Evolutionary conservation across 1,140 invertebrate genomes (phyloP).

Genomic region (Zeugodacus cucurbitae): DNA sequence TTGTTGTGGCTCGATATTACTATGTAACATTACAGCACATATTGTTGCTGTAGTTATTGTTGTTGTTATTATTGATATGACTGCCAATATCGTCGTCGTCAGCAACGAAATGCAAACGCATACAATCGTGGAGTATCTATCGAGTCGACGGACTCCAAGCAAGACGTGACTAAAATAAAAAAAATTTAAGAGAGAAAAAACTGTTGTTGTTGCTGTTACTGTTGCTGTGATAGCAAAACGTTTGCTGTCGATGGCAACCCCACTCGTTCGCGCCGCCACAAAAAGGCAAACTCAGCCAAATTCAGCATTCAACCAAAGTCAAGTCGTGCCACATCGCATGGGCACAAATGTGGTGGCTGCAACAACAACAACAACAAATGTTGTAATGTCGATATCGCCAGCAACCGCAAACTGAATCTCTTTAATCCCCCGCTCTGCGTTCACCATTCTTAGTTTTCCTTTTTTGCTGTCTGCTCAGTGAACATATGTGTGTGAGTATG

Average conservation of each 20-base stretch:
- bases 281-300: constrained; percentile 12
- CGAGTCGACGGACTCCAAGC: neutral
- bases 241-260: neutral
- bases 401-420: neutral
- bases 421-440: neutral
- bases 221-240: neutral
- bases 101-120: constrained; percentile 16
- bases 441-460: neutral
- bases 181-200: neutral
- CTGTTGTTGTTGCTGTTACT: neutral
- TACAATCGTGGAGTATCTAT: neutral
- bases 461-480: neutral
- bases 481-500: neutral
- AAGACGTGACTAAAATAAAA: constrained; percentile 9
- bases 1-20: neutral
- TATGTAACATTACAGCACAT: neutral
- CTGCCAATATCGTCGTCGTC: constrained; percentile 1
- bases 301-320: neutral
- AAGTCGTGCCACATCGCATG: constrained; percentile 25
- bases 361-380: neutral
- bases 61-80: neutral
- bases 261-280: neutral
- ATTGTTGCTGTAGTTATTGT: neutral
- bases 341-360: neutral
- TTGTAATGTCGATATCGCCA: neutral